Conservation (phyloP, 64 coral and sea anemone species). For the Montipora cactus region DNA sequence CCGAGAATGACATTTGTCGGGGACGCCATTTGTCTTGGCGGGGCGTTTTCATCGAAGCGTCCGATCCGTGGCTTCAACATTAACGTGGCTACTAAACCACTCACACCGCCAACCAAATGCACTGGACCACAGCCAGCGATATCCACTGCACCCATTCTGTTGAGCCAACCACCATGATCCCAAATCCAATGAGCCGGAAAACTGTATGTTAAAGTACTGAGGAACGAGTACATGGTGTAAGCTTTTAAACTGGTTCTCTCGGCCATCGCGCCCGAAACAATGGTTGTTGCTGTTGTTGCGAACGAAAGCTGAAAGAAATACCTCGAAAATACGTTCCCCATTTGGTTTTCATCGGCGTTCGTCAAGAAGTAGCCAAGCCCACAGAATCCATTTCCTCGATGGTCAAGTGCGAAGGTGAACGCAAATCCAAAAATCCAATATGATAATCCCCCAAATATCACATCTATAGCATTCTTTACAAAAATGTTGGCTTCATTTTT, state of each 20-base stretch:
- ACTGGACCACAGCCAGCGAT: conserved; percentile 57
- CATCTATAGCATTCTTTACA: conserved; percentile 55
- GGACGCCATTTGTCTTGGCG: conserved; percentile 55
- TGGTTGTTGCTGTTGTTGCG: conserved; percentile 59
- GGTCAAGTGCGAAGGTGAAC: neutral
- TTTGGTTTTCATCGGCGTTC: conserved; percentile 34
- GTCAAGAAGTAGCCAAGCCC: conserved; percentile 38
- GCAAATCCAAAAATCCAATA: conserved; percentile 72
- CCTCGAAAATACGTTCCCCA: conserved; percentile 29
- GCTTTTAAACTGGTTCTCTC: conserved; percentile 50
- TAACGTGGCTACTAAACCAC: conserved; percentile 72
- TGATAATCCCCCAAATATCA: conserved; percentile 50
- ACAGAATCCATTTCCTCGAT: conserved; percentile 6
- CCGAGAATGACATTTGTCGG: conserved; percentile 81
- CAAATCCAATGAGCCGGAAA: conserved; percentile 62
- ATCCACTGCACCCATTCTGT: conserved; percentile 52
- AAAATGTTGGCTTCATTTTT: conserved; percentile 65
- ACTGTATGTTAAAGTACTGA: conserved; percentile 51
- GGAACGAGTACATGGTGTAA: conserved; percentile 36
- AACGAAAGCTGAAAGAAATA: conserved; percentile 66
- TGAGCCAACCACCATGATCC: conserved; percentile 39
- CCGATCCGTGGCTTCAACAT: conserved; percentile 79
- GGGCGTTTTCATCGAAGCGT: conserved; percentile 30
- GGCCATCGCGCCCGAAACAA: conserved; percentile 67
- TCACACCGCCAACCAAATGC: conserved; percentile 55